Base-by-base conservation (phyloP, 2,888 invertebrate genomes). In the Limnephilus marmoratus region DNA sequence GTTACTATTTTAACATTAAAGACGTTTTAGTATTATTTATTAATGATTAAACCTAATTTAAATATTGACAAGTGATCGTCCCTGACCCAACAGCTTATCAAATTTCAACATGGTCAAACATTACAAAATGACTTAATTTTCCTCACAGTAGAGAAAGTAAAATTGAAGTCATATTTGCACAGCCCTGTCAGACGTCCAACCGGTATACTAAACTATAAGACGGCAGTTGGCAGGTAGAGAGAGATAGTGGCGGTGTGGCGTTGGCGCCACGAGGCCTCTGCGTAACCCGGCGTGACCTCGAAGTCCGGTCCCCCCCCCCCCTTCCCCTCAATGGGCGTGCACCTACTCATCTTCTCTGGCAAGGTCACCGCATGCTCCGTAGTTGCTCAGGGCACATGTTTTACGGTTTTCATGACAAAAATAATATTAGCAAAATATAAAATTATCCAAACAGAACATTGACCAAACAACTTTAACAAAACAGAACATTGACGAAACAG, bases 231-330 rank as follows among this genome's bases (percentile, higher is more conserved):
- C 68, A 68, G 68, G 68, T 68, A n/a, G 68, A 49, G 45, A 45
- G 45, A 45, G 49, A 68, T 68, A 68, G 68, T n/a, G 24, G 68
- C 24, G 24, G 68, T 68, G 68, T 11, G 24, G 68, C 68, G 45
- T 29, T 53, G 49, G 86, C 86, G 49, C 86, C 86, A 53, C 49
- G 45, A 29, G 45, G n/a, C 86, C 86, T 31, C 86, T 45, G 49
- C 53, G 41, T 87, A 53, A 45, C 86, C 86, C 86, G 86, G 53
- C 31, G 49, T 53, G 86, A 83, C 86, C 53, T 53, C 86, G 86
- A 49, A 83, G 86, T 29, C 86, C 29, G 86, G 53, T 12, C 12
- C 31, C 15, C 86, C 86, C 29, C 31, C 2, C 29, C 86, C 31
- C 31, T 31, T 31, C 29, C 15, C 83, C 83, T 9, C 31, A 31